phyloP scores from a whole-genome alignment of 2,888 invertebrate genomes.

The Syritta pipiens region DNA sequence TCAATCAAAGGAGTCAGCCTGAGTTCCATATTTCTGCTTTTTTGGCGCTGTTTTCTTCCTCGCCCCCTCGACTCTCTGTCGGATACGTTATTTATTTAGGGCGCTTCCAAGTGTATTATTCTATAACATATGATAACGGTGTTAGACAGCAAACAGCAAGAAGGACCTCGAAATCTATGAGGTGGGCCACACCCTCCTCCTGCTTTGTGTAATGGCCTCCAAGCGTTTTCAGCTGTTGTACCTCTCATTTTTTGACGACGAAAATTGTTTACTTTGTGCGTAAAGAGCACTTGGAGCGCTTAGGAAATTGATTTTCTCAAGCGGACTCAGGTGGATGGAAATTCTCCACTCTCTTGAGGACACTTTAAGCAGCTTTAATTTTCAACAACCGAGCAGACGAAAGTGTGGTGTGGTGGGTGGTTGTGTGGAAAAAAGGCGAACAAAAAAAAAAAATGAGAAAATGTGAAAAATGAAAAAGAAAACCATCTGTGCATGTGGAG shows the following conservation, averaged over 20 bases:
- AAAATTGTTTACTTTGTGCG: conserved; percentile 18
- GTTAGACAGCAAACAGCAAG: conserved; percentile 24
- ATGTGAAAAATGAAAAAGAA: not conserved
- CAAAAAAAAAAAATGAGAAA: not conserved
- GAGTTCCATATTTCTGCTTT: conserved; percentile 14
- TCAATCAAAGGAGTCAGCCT: conserved; percentile 59
- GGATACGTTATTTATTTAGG: conserved; percentile 42
- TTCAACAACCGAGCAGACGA: not conserved
- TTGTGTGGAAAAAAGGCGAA: not conserved
- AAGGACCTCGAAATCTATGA: not conserved
- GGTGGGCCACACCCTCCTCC: not conserved
- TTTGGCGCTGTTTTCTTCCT: not conserved
- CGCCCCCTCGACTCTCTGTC: not conserved
- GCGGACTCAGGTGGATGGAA: conserved; percentile 44
- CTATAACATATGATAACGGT: conserved; percentile 44
- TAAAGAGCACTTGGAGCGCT: conserved; percentile 9
- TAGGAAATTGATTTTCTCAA: conserved; percentile 54
- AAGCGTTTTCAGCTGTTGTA: conserved; percentile 6
- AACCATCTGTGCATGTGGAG: conserved; percentile 33
- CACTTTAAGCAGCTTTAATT: conserved; percentile 49
- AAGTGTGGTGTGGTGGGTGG: not conserved
- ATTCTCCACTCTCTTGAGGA: conserved; percentile 15
- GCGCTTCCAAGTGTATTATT: conserved; percentile 35
- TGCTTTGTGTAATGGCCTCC: not conserved
- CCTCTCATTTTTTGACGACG: not conserved